Conservation (phyloP, 2,113 vertebrate genomes). For the Emydura subglobosa region DNA sequence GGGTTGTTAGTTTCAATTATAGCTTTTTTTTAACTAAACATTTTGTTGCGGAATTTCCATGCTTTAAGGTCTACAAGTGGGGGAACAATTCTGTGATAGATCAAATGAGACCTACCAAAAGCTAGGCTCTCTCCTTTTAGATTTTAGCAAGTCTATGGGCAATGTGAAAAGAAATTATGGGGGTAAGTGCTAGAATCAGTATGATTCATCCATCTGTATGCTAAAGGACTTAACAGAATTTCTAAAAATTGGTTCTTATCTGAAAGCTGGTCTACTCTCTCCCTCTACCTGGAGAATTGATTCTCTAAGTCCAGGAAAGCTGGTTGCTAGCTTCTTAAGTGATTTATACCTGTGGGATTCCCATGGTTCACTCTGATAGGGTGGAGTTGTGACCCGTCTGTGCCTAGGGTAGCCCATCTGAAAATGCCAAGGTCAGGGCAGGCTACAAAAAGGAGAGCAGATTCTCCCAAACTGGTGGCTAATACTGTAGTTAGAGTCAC, state of each 20-base stretch:
- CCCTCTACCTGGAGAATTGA: conserved; percentile 39
- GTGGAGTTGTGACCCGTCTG: neutral
- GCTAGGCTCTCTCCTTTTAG: neutral
- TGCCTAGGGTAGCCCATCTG: too few relatives aligned
- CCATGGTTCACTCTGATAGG: rapidly evolving
- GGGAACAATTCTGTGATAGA: neutral
- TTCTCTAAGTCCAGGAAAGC: neutral
- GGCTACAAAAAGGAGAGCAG: too few relatives aligned
- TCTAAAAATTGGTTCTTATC: conserved; percentile 21
- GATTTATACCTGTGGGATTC: too few relatives aligned
- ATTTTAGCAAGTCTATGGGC: rapidly evolving
- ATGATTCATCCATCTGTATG: rapidly evolving
- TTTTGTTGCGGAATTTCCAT: conserved; percentile 27
- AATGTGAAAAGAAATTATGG: neutral
- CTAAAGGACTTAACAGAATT: neutral
- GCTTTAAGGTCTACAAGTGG: neutral
- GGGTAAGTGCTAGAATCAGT: neutral
- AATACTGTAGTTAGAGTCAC: too few relatives aligned
- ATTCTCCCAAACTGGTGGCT: too few relatives aligned
- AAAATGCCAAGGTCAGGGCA: too few relatives aligned
- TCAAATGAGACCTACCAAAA: neutral
- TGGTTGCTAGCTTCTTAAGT: neutral
- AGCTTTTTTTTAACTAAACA: neutral
- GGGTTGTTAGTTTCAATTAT: neutral
- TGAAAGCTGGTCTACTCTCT: conserved; percentile 43